Evolutionary conservation across 2,797 vertebrate species (phyloP).

Genomic region (Manis crassicaudata): DNA sequence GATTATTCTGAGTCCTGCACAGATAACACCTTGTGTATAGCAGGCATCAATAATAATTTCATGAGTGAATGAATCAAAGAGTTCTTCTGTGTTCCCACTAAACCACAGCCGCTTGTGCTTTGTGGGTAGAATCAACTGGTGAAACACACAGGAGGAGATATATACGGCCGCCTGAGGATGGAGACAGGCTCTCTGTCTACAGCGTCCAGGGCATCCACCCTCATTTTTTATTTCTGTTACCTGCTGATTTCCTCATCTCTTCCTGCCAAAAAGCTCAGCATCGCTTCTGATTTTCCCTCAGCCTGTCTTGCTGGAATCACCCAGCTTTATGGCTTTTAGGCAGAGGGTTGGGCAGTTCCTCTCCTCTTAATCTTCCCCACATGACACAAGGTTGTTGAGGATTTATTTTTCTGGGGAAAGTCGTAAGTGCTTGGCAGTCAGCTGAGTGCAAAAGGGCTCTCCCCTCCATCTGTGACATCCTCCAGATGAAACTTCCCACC

Average conservation of each 20-base stretch:
- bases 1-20: not conserved
- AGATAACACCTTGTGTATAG: not conserved
- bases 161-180: too few relatives aligned
- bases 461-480: not conserved
- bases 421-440: not conserved
- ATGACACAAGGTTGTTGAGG: not conserved
- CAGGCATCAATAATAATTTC: not conserved
- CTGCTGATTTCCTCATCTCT: not conserved
- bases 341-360: not conserved
- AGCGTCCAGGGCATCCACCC: fast-evolving
- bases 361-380: not conserved
- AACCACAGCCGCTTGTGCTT: not conserved
- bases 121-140: not conserved
- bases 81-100: not conserved
- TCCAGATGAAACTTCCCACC: not conserved
- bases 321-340: not conserved
- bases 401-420: not conserved
- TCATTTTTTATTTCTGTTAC: not conserved
- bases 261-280: not conserved
- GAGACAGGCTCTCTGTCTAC: not conserved
- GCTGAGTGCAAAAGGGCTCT: not conserved
- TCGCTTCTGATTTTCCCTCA: not conserved
- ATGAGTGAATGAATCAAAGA: not conserved
- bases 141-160: fast-evolving
- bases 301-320: not conserved